Conservation (phyloP, 1,140 invertebrate species). For the Latrodectus geometricus region DNA sequence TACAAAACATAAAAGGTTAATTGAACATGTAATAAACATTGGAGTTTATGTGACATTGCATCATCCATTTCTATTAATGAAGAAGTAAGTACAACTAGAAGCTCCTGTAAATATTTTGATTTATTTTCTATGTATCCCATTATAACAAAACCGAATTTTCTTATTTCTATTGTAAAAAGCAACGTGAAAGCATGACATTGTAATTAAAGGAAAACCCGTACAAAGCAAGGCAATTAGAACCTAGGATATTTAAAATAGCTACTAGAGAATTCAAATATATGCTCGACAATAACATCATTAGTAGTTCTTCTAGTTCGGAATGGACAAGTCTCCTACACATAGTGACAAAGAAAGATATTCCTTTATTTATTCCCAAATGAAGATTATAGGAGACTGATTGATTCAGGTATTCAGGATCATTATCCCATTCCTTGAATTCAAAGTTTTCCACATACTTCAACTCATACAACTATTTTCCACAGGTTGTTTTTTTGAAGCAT, state of each 20-base stretch:
- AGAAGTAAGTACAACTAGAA: background rate
- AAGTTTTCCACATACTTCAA: background rate
- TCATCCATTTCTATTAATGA: background rate
- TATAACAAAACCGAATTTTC: constrained; percentile 14
- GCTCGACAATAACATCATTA: constrained; percentile 40
- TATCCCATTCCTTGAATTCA: background rate
- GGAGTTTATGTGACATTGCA: background rate
- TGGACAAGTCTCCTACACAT: constrained; percentile 67
- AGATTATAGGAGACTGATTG: constrained; percentile 64
- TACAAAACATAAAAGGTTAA: background rate
- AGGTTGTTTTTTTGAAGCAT: background rate
- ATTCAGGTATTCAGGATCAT: background rate
- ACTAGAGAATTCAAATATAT: constrained; percentile 38
- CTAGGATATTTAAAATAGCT: background rate
- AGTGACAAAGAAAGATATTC: constrained; percentile 62
- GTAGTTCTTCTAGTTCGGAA: constrained; percentile 54
- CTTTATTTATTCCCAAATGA: constrained; percentile 62
- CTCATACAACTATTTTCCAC: background rate
- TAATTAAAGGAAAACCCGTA: constrained; percentile 17
- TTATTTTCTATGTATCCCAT: background rate
- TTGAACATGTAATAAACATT: constrained; percentile 6
- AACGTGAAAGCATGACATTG: constrained; percentile 20
- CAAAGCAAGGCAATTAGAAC: constrained; percentile 32
- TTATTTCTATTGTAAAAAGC: background rate
- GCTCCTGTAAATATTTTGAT: constrained; percentile 9